These are phyloP conservation scores for Pangasius sanitwongsei DNA, from an alignment of 2,797 vertebrate species.

Conservation along the genomic window DNA sequence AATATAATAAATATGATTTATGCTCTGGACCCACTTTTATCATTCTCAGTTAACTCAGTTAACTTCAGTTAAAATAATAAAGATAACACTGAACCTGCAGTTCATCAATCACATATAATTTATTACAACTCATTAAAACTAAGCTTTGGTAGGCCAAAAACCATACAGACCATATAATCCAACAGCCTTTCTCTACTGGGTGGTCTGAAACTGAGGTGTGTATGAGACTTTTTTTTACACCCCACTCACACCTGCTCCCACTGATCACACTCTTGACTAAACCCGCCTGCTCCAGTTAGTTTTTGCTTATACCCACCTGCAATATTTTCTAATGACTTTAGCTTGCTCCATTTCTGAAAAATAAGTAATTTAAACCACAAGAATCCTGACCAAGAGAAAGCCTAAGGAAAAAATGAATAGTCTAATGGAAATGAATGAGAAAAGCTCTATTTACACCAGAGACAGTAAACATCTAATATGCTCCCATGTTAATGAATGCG, in stretches of 20 bases:
- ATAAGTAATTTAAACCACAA: slow-evolving; percentile 3
- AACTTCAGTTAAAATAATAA: neutral
- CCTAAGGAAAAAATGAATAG: neutral
- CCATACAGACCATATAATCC: neutral
- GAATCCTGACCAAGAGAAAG: neutral
- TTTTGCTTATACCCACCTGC: neutral
- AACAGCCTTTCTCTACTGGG: slow-evolving; percentile 21
- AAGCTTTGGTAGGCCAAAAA: slow-evolving; percentile 24
- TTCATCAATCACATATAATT: neutral
- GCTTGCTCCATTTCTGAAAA: neutral
- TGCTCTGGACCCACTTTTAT: neutral
- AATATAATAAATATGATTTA: neutral
- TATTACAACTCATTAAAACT: neutral
- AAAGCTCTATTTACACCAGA: neutral
- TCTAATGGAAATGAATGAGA: neutral
- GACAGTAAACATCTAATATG: neutral
- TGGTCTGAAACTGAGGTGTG: slow-evolving; percentile 29
- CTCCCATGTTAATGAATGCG: neutral
- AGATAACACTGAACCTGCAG: neutral
- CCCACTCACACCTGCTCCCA: neutral
- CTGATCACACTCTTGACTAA: neutral
- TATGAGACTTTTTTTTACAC: neutral
- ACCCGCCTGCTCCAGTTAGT: neutral
- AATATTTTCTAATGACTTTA: neutral
- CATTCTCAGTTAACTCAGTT: neutral